Evolutionary conservation across 2,797 vertebrate genomes (phyloP), one percentile per base, ranked within the genome.

Genomic region (Psittacula echo): DNA sequence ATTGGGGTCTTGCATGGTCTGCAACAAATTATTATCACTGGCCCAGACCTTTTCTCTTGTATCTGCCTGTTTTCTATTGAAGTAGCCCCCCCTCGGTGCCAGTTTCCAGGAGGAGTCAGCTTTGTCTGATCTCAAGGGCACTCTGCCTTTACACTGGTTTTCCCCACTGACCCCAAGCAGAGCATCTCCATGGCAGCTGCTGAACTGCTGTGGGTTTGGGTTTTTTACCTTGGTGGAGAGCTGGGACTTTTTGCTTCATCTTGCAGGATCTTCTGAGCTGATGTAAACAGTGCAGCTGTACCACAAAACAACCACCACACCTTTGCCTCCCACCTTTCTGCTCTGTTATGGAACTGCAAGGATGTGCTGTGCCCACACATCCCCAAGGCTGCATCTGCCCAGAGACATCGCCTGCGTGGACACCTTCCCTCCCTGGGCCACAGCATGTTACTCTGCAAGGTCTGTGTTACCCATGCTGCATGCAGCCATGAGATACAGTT

Each of bases 171-270:
- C 26, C 88, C 62, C 78, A 90, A 62, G 56, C 1, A 29, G 42
- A 89, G 21, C 67, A 65, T 67, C 61, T 79, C 61, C 42, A 64
- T 61, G 61, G 84, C 81, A 92, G 78, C 48, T 2, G 5, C 74
- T 60, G 48, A 70, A 22, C 54, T 80, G 88, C 77, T 5, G 3
- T 4, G 48, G 32, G 9, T 42, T 79, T 85, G 65, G 5, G 1
- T 24, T 29, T 62, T 87, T 90, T 90, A 94, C 85, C 94, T 90
- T 78, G 39, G 24, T 74, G 58, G 87, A 82, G 61, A 74, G 42
- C 41, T 87, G 72, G 34, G 51, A 68, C 83, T 93, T 83, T 83
- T 85, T 68, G 32, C 53, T 87, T 85, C 76, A 26, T 72, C 77
- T 85, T 82, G 75, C 41, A 4, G 6, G 42, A 70, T 93, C 93